Evolutionary conservation across 2,888 invertebrate genomes (phyloP), one percentile per base, ranked within the genome.

Genomic region (Entomobrya proxima): DNA sequence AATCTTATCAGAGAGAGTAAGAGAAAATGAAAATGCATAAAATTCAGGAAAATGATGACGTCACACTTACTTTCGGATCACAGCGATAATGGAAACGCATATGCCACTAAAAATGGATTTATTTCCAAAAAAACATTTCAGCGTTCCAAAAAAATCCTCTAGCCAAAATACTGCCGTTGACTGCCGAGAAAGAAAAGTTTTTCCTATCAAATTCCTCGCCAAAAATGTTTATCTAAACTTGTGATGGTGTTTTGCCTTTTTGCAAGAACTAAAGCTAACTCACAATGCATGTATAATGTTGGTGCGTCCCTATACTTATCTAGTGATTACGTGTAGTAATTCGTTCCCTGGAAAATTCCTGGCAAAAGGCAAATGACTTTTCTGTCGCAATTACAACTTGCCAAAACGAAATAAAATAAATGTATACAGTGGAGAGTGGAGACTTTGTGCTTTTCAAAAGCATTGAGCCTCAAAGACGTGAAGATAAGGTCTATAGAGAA

Each of bases 341-440:
- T 37, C 64, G 37, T 64, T 37, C 64, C 1, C 11, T 21, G n/a
- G 64, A 64, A 35, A 64, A 64, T 37, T 64, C 35, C 64, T 64
- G 64, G 64, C 64, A 64, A n/a, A 64, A 35, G 37, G 64, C 64
- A 64, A 64, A 64, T 64, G 64, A 64, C 64, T 64, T 64, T 64
- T 64, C 64, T 64, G 64, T 64, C 64, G 64, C 64, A 64, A 64
- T 64, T 64, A 64, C 6, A 64, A 35, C 32, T 21, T 64, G 64
- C 64, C 64, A 64, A 24, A 15, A 40, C 7, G 44, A 40, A 15
- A 40, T 40, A 40, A 7, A 11, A 15, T 7, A n/a, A 64, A 35
- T 35, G 21, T 35, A 64, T 15, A 2, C 18, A n/a, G 15, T 2
- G 52, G 24, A 15, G 24, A 24, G 2, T 4, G 24, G 55, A 55